Percentiles rank a stretch among this genome's conserved stretches.
Evolutionary conservation across 2,888 invertebrate species (phyloP).

Genomic region (Cryptocephalus primarius): DNA sequence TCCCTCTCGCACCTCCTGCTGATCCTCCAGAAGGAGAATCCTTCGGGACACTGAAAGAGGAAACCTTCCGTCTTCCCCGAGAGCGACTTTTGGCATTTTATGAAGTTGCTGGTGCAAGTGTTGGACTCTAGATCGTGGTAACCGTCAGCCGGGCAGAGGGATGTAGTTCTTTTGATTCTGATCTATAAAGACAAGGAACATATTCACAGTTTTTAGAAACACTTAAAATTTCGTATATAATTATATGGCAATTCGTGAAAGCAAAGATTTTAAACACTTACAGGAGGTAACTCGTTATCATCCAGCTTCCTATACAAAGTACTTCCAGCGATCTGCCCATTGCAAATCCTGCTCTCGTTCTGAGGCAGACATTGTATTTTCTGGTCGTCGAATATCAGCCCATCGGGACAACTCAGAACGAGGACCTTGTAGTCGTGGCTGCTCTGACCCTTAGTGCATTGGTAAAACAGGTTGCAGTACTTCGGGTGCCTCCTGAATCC

Average conservation of each 20-base stretch:
- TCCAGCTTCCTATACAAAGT: constrained; percentile 45
- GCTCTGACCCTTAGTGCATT: constrained; percentile 55
- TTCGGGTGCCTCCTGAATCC: constrained; percentile 75
- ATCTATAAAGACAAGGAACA: constrained; percentile 41
- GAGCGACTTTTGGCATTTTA: constrained; percentile 52
- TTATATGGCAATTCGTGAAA: no score
- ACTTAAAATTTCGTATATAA: no score
- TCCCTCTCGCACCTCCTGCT: constrained; percentile 65
- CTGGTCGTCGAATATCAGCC: constrained; percentile 63
- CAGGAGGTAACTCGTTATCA: constrained; percentile 44
- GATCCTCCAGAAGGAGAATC: constrained; percentile 65
- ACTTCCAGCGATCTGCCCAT: constrained; percentile 44
- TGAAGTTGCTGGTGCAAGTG: constrained; percentile 59
- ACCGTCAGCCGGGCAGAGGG: constrained; percentile 57
- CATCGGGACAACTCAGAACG: constrained; percentile 64
- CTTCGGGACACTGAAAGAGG: constrained; percentile 66
- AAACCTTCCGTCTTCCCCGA: constrained; percentile 50
- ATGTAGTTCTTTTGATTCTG: constrained; percentile 38
- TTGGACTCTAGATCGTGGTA: constrained; percentile 55
- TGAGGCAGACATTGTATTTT: constrained; percentile 62
- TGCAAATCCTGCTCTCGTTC: constrained; percentile 46
- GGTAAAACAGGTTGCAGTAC: constrained; percentile 74
- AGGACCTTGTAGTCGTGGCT: constrained; percentile 63
- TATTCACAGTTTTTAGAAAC: background rate
- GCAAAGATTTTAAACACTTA: no score